Evolutionary conservation across 2,113 vertebrate genomes (phyloP).

Genomic region (Pachypanchax playfairii): DNA sequence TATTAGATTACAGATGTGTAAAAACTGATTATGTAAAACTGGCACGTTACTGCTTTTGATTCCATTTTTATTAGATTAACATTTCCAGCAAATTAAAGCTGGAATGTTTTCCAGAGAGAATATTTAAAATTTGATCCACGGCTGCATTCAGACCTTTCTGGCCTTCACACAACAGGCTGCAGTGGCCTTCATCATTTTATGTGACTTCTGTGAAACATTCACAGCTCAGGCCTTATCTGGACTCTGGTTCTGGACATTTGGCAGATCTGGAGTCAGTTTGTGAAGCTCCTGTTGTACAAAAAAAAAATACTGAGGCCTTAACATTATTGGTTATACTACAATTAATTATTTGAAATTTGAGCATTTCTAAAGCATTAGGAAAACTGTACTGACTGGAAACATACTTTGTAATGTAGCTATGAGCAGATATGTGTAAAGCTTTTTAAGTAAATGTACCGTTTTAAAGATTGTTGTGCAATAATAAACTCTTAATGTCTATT

Average conservation of each 20-base stretch:
- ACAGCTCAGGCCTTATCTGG: neutral
- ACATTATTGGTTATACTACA: neutral
- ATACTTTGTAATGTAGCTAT: constrained; percentile 12
- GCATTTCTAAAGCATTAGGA: constrained; percentile 6
- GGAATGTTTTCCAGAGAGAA: neutral
- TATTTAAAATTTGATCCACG: neutral
- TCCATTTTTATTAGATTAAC: too few relatives aligned
- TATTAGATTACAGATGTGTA: too few relatives aligned
- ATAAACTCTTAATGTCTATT: neutral
- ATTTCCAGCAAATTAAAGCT: neutral
- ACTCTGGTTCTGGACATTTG: neutral
- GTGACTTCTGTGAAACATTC: neutral
- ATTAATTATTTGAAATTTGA: constrained; percentile 11
- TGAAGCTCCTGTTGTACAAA: constrained; percentile 1
- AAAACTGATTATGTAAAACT: too few relatives aligned
- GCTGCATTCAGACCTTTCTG: constrained; percentile 14
- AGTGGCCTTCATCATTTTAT: constrained; percentile 3
- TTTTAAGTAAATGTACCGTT: constrained; percentile 14
- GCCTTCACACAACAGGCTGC: constrained; percentile 9
- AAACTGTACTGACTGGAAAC: constrained; percentile 4
- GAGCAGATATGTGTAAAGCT: constrained; percentile 15
- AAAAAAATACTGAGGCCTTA: constrained; percentile 20
- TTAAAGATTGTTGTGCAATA: constrained; percentile 18
- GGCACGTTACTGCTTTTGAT: too few relatives aligned
- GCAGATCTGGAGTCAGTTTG: constrained; percentile 1